Conservation (phyloP, 1,140 invertebrate species). For the Gerris buenoi region DNA sequence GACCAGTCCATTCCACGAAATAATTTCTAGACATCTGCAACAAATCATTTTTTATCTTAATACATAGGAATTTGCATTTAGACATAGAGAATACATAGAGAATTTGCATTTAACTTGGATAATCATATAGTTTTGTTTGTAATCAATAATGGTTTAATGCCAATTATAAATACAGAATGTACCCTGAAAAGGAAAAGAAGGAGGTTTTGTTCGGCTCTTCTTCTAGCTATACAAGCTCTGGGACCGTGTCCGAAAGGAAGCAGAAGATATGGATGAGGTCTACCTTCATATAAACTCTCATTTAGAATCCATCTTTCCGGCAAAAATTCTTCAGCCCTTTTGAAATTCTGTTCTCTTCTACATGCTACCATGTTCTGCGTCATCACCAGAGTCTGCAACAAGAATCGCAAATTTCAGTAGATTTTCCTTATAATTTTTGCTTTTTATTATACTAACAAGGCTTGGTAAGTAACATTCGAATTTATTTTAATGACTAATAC, state of each 20-base stretch:
- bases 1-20: slow-evolving; percentile 41
- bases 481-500: no score
- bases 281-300: not conserved
- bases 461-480: no score
- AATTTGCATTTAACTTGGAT: not conserved
- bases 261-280: slow-evolving; percentile 45
- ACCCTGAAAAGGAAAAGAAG: slow-evolving; percentile 60
- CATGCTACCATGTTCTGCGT: slow-evolving; percentile 74
- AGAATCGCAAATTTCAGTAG: not conserved
- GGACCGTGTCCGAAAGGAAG: slow-evolving; percentile 82
- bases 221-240: slow-evolving; percentile 68
- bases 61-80: not conserved
- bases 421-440: no score
- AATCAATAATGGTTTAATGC: not conserved
- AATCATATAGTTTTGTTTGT: not conserved
- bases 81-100: not conserved
- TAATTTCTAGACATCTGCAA: slow-evolving; percentile 4
- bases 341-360: slow-evolving; percentile 47
- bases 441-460: no score
- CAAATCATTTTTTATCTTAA: not conserved
- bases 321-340: slow-evolving; percentile 46
- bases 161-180: not conserved
- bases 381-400: slow-evolving; percentile 64
- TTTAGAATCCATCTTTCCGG: slow-evolving; percentile 60
- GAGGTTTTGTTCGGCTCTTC: slow-evolving; percentile 79